Conservation (phyloP, 92 coral and sea anemone species). For the Epizoanthus stellaris region DNA sequence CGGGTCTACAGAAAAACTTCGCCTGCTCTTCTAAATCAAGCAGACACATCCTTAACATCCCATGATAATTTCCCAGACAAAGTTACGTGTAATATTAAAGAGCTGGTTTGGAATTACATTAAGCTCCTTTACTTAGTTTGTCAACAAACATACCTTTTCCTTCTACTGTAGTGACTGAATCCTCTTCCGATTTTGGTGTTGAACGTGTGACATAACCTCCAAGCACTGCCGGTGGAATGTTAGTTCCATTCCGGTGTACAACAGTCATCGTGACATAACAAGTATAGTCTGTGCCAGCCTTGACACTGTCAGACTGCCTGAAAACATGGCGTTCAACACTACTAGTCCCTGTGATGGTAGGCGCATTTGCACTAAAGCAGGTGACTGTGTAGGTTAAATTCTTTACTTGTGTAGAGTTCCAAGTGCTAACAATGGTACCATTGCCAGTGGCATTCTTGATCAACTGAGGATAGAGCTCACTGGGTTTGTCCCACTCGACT, state of each 20-base stretch:
- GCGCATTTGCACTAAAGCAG: slow-evolving; percentile 86
- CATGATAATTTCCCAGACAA: no score
- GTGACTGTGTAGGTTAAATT: slow-evolving; percentile 77
- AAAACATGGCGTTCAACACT: slow-evolving; percentile 62
- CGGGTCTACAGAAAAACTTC: no score
- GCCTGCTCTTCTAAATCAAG: no score
- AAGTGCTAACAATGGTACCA: slow-evolving; percentile 57
- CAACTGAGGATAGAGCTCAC: slow-evolving; percentile 66
- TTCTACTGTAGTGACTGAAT: slow-evolving; percentile 85
- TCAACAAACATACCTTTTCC: slow-evolving; percentile 73
- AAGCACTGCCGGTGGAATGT: slow-evolving; percentile 45
- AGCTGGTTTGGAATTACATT: no score
- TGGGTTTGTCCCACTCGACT: slow-evolving; percentile 81
- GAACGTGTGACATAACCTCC: slow-evolving; percentile 68
- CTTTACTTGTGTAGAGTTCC: slow-evolving; percentile 64
- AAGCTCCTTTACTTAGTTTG: neutral
- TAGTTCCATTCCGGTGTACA: slow-evolving; percentile 75
- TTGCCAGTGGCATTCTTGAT: slow-evolving; percentile 55
- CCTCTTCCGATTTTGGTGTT: slow-evolving; percentile 86
- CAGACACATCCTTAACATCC: no score
- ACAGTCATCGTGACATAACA: slow-evolving; percentile 89
- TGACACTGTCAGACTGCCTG: slow-evolving; percentile 76
- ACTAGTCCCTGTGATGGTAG: slow-evolving; percentile 63
- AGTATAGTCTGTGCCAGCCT: slow-evolving; percentile 94
- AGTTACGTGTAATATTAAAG: no score